Percentiles rank a stretch among this genome's conserved stretches.
Evolutionary conservation across 92 coral and sea anemone species (phyloP).

Genomic region (Porites divaricata): DNA sequence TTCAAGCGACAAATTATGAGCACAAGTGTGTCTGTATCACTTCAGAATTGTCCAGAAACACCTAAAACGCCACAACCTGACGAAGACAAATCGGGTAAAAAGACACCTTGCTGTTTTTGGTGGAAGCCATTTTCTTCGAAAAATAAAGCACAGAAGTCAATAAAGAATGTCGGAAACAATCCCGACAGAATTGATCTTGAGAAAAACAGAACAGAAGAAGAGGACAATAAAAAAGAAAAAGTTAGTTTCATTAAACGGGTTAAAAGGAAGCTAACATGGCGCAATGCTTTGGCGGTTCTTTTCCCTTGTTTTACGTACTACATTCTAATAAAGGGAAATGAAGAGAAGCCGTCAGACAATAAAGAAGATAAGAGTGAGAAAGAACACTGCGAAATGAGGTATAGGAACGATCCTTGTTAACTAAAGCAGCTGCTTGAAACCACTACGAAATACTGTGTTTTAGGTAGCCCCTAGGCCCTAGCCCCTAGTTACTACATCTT

Average conservation of each 20-base stretch:
- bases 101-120: conserved; percentile 9
- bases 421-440: too few species aligned
- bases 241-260: background rate
- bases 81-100: background rate
- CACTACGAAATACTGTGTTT: too few species aligned
- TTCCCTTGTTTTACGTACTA: conserved; percentile 74
- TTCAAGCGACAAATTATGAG: conserved; percentile 24
- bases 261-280: conserved; percentile 29
- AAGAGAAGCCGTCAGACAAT: background rate
- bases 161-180: background rate
- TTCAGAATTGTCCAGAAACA: background rate
- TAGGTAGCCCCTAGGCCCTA: too few species aligned
- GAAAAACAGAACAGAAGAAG: background rate
- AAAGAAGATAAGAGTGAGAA: background rate
- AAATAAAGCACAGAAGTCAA: background rate
- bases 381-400: conserved; percentile 16
- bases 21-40: conserved; percentile 16
- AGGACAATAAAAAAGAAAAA: background rate
- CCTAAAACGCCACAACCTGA: background rate
- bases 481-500: too few species aligned
- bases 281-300: conserved; percentile 36
- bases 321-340: conserved; percentile 37
- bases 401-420: background rate
- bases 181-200: background rate
- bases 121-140: conserved; percentile 14